These are phyloP conservation scores for Drosophila ficusphila DNA, from an alignment of 1,140 invertebrate species.

Conservation along the genomic window DNA sequence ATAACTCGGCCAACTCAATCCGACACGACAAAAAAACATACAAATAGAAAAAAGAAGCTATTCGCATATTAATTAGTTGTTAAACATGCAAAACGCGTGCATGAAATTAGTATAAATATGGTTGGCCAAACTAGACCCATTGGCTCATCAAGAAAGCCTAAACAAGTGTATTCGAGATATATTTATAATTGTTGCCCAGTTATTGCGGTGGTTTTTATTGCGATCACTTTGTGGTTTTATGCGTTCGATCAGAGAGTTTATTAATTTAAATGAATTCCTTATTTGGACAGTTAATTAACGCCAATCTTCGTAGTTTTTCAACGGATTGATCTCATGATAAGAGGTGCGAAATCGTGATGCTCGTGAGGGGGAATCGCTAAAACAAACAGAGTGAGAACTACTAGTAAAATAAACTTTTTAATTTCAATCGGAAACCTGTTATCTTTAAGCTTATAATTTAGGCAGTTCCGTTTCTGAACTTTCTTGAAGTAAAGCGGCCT, in stretches of 20 bases:
- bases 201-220: neutral
- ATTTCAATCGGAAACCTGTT: too few species aligned
- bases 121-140: conserved; percentile 25
- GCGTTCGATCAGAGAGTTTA: neutral
- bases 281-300: conserved; percentile 36
- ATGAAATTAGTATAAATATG: conserved; percentile 70
- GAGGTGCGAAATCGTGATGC: conserved; percentile 45
- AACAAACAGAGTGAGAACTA: too few species aligned
- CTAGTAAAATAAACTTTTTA: neutral
- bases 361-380: conserved; percentile 21
- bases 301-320: neutral
- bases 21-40: neutral
- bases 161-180: conserved; percentile 21
- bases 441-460: neutral
- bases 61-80: conserved; percentile 21
- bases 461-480: too few species aligned
- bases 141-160: conserved; percentile 2
- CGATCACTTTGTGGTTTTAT: neutral
- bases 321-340: conserved; percentile 28
- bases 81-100: conserved; percentile 71
- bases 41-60: neutral
- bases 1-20: neutral
- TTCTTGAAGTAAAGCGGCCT: neutral
- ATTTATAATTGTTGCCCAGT: neutral
- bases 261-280: conserved; percentile 7